A percentile compares a stretch with the other conserved stretches of the same genome.
Conservation (phyloP, 2,888 invertebrate genomes). For the Cryptocephalus moraei region DNA sequence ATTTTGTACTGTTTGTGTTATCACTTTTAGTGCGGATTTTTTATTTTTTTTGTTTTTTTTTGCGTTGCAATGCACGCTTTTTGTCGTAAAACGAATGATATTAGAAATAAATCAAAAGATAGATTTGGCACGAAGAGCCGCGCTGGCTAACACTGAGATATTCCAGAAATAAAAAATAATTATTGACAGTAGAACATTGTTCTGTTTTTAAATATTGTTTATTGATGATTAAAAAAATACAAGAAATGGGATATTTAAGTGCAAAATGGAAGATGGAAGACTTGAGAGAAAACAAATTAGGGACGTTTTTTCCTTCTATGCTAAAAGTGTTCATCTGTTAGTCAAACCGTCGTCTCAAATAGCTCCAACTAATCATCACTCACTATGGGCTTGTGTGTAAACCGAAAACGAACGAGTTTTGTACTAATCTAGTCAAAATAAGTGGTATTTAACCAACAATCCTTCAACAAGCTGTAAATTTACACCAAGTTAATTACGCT, state of each 20-base stretch:
- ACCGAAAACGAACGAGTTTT: not conserved
- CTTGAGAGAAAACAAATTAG: slow-evolving; percentile 9
- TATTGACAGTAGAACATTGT: slow-evolving; percentile 37
- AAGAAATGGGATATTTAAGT: slow-evolving; percentile 25
- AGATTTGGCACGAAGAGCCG: slow-evolving; percentile 19
- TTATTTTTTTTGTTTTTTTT: not conserved
- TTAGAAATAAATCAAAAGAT: not conserved
- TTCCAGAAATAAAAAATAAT: slow-evolving; percentile 29
- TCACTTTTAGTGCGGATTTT: no score
- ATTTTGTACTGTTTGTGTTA: not conserved
- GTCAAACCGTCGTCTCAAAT: slow-evolving; percentile 19
- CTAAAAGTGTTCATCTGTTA: slow-evolving; percentile 36
- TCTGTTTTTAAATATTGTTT: slow-evolving; percentile 41
- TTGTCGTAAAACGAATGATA: not conserved
- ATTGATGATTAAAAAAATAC: slow-evolving; percentile 27
- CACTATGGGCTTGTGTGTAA: slow-evolving; percentile 1
- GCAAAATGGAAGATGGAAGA: slow-evolving; percentile 20
- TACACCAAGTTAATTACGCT: no score
- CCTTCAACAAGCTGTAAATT: no score
- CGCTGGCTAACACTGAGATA: slow-evolving; percentile 19
- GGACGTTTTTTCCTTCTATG: slow-evolving; percentile 21
- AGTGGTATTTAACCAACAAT: no score
- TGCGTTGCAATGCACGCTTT: not conserved
- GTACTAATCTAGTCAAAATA: no score
- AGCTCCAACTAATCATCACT: slow-evolving; percentile 28